Percentiles rank a stretch among this genome's conserved stretches.
These are phyloP conservation scores for Pituophis catenifer DNA, from an alignment of 2,113 vertebrate genomes.

Conservation along the genomic window DNA sequence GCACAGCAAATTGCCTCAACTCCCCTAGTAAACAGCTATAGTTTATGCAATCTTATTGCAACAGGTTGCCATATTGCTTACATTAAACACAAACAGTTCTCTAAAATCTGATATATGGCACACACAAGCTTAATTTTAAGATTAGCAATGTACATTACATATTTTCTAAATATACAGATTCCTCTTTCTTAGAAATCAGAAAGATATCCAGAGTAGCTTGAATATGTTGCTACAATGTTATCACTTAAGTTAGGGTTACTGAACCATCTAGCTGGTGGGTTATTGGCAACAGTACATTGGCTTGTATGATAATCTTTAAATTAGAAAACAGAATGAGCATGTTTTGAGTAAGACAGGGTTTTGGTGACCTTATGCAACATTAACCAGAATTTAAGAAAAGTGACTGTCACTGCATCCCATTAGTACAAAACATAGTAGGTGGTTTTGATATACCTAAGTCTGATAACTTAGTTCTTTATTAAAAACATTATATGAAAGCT, in stretches of 20 bases:
- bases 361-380: background rate
- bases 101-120: background rate
- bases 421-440: background rate
- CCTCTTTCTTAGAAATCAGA: background rate
- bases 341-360: background rate
- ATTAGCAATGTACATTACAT: background rate
- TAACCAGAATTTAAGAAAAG: background rate
- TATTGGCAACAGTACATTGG: background rate
- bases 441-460: background rate
- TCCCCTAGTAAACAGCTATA: background rate
- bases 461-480: background rate
- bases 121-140: background rate
- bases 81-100: background rate
- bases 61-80: background rate
- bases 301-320: background rate
- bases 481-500: background rate
- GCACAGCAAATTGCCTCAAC: background rate
- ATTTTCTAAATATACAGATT: background rate
- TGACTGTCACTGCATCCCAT: background rate
- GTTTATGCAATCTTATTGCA: background rate
- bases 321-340: background rate
- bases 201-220: background rate
- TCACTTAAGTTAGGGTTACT: background rate
- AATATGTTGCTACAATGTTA: background rate
- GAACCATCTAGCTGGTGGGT: background rate